phyloP scores from a whole-genome alignment of 2,888 invertebrate species.

The Selenia dentaria region DNA sequence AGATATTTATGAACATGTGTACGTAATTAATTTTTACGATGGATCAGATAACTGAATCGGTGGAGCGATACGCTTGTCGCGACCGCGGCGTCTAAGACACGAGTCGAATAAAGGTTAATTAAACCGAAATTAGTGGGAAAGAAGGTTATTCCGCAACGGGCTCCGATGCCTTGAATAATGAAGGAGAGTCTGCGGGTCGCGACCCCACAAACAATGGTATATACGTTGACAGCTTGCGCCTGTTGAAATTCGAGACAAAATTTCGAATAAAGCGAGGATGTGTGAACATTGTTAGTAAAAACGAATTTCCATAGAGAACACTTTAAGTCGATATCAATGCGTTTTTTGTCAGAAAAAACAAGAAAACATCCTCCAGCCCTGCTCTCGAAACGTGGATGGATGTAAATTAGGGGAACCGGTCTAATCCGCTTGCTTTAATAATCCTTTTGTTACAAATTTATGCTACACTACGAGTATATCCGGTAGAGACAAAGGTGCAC shows the following conservation, averaged over 20 bases:
- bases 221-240: constrained; percentile 23
- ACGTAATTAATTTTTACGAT: constrained; percentile 83
- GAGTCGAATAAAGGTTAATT: constrained; percentile 68
- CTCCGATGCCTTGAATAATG: constrained; percentile 44
- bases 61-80: constrained; percentile 76
- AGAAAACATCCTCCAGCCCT: constrained; percentile 33
- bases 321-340: constrained; percentile 37
- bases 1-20: constrained; percentile 83
- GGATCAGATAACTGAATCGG: constrained; percentile 77
- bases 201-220: constrained; percentile 48
- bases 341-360: constrained; percentile 41
- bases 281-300: constrained; percentile 53
- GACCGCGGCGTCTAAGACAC: constrained; percentile 55
- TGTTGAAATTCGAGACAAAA: not conserved
- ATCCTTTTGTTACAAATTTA: constrained; percentile 61
- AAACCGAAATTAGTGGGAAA: constrained; percentile 56
- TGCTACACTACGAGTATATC: constrained; percentile 8
- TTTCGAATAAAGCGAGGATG: constrained; percentile 32
- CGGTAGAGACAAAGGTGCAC: not conserved
- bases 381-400: constrained; percentile 40
- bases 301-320: constrained; percentile 54
- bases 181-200: constrained; percentile 42
- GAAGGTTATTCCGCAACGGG: constrained; percentile 48
- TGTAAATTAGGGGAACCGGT: constrained; percentile 57
- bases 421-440: constrained; percentile 59